Percentiles rank a stretch among this genome's conserved stretches.
Conservation (phyloP, 2,888 invertebrate species). For the Acleris literana region DNA sequence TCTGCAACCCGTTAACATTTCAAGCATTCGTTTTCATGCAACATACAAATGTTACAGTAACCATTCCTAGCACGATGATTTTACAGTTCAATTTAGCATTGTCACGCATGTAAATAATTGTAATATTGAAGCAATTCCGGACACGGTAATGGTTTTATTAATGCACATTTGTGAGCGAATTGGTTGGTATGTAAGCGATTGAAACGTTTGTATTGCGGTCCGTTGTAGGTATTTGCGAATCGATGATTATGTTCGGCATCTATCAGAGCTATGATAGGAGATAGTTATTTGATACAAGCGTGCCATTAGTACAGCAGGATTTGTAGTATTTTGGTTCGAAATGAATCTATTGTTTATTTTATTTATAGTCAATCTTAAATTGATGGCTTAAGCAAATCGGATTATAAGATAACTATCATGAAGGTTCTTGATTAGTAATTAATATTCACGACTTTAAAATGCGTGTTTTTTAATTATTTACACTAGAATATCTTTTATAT, state of each 20-base stretch:
- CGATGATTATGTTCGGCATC: neutral
- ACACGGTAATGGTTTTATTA: constrained; percentile 25
- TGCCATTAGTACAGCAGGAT: no score
- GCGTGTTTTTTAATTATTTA: no score
- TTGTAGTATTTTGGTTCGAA: no score
- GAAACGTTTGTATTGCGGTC: constrained; percentile 6
- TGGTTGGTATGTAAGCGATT: constrained; percentile 15
- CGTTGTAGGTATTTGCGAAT: constrained; percentile 17
- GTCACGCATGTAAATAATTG: constrained; percentile 5
- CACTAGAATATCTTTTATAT: no score
- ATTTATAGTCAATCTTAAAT: no score
- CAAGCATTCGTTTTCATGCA: neutral
- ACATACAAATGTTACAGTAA: neutral
- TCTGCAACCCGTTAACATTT: constrained; percentile 15
- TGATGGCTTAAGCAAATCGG: no score
- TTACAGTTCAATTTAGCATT: constrained; percentile 1
- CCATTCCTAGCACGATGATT: neutral
- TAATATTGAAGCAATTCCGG: constrained; percentile 22
- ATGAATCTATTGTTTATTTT: no score
- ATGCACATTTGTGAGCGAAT: constrained; percentile 1
- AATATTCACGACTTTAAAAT: no score
- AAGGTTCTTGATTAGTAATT: no score
- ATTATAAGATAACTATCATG: no score
- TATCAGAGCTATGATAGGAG: neutral
- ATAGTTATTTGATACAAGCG: no score